These are phyloP conservation scores for Hephaestus fuliginosus DNA, from an alignment of 2,797 vertebrate genomes.

Conservation along the genomic window DNA sequence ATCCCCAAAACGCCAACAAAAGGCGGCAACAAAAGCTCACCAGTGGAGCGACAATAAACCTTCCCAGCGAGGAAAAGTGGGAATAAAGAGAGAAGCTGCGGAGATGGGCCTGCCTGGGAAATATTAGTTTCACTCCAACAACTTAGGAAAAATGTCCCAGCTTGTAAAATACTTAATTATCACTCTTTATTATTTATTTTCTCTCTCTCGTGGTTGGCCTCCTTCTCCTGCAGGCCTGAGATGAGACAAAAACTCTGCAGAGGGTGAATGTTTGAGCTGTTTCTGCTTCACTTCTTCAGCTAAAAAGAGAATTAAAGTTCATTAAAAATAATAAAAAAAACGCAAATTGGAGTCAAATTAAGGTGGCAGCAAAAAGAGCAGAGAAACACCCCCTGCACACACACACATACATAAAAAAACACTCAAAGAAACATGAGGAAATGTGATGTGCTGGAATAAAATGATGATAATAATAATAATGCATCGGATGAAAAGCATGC, in stretches of 20 bases:
- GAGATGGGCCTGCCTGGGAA: constrained; percentile 39
- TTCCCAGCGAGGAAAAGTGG: constrained; percentile 53
- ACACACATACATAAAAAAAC: no score
- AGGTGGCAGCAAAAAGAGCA: no score
- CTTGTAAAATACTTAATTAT: constrained; percentile 59
- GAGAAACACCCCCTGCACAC: no score
- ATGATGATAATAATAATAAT: background rate
- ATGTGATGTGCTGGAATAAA: no score
- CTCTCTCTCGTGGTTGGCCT: constrained; percentile 20
- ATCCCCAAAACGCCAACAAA: constrained; percentile 80
- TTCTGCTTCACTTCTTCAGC: constrained; percentile 10
- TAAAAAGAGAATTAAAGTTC: constrained; percentile 16
- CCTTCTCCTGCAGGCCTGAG: constrained; percentile 22
- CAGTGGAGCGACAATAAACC: constrained; percentile 73
- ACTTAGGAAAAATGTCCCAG: constrained; percentile 52
- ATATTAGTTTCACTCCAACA: constrained; percentile 67
- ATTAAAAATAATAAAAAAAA: background rate
- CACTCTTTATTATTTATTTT: constrained; percentile 19
- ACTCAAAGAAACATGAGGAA: background rate
- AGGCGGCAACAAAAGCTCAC: constrained; percentile 72
- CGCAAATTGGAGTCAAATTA: background rate
- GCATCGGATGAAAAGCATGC: background rate
- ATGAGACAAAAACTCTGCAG: background rate
- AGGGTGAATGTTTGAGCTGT: constrained; percentile 8
- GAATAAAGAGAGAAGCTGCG: constrained; percentile 46